Evolutionary conservation across 2,888 invertebrate species (phyloP).

Genomic region (Pterobdella sp.): DNA sequence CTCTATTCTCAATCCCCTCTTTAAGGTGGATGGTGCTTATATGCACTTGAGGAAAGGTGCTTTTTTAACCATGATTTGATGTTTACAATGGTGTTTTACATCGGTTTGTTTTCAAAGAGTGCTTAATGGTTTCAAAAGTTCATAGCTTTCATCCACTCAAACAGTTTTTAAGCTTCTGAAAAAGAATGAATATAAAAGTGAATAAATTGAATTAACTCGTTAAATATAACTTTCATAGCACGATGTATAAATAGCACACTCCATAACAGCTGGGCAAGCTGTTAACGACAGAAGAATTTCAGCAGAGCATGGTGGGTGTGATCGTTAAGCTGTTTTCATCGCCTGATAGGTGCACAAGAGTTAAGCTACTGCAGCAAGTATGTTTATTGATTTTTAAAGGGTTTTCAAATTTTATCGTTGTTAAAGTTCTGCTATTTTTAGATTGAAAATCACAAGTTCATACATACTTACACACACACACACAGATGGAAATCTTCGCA

Average conservation of each 20-base stretch:
- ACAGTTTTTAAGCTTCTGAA: no score
- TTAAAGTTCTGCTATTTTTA: neutral
- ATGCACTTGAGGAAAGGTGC: neutral
- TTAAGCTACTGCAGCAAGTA: slow-evolving; percentile 78
- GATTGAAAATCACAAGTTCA: no score
- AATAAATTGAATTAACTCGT: no score
- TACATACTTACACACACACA: slow-evolving; percentile 4
- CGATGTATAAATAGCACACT: neutral
- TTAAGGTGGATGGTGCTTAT: slow-evolving; percentile 63
- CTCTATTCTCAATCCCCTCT: slow-evolving; percentile 83
- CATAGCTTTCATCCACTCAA: no score
- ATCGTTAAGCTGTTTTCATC: slow-evolving; percentile 91
- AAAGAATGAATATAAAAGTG: no score
- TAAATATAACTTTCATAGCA: no score
- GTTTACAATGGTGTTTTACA: no score
- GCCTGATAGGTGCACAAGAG: slow-evolving; percentile 87
- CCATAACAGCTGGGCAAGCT: slow-evolving; percentile 73
- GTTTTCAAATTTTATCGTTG: neutral
- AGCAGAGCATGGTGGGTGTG: slow-evolving; percentile 90
- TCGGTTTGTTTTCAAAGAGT: no score
- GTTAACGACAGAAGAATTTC: slow-evolving; percentile 82
- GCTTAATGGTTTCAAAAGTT: no score
- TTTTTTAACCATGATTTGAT: neutral
- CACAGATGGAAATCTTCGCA: slow-evolving; percentile 69
- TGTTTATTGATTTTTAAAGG: neutral